These are phyloP conservation scores for Channallabes apus DNA, from an alignment of 2,797 vertebrate genomes.

Conservation along the genomic window DNA sequence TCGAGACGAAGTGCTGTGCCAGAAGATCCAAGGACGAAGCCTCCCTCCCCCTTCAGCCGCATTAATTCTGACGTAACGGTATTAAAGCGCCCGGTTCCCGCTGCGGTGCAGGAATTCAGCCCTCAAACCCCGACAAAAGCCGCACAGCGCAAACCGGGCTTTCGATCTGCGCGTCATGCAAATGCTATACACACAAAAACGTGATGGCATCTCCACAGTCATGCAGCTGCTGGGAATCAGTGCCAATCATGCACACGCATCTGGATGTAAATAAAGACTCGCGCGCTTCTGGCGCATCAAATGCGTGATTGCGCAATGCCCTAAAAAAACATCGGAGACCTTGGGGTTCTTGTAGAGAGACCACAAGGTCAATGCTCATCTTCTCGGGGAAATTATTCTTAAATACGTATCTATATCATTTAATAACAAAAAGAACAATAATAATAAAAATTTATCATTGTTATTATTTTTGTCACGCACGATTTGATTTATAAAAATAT, in stretches of 20 bases:
- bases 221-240: not conserved
- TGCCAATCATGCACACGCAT: not conserved
- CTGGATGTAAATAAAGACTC: not conserved
- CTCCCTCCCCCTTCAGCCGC: slow-evolving; percentile 27
- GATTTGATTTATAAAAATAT: too few relatives aligned
- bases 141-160: not conserved
- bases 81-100: slow-evolving; percentile 40
- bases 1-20: not conserved
- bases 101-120: slow-evolving; percentile 27
- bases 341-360: slow-evolving; percentile 45
- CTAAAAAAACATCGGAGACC: slow-evolving; percentile 28
- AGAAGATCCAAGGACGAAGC: slow-evolving; percentile 26
- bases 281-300: not conserved
- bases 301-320: slow-evolving; percentile 58
- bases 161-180: not conserved
- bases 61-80: slow-evolving; percentile 47
- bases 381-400: not conserved
- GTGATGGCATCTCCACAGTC: slow-evolving; percentile 14
- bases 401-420: not conserved
- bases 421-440: not conserved
- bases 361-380: slow-evolving; percentile 57
- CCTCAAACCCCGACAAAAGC: not conserved
- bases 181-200: not conserved
- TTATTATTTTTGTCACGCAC: too few relatives aligned
- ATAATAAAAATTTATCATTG: not conserved